Evolutionary conservation across 2,888 invertebrate genomes (phyloP), one percentile per base, ranked within the genome.

Genomic region (Adelognathus sp.): DNA sequence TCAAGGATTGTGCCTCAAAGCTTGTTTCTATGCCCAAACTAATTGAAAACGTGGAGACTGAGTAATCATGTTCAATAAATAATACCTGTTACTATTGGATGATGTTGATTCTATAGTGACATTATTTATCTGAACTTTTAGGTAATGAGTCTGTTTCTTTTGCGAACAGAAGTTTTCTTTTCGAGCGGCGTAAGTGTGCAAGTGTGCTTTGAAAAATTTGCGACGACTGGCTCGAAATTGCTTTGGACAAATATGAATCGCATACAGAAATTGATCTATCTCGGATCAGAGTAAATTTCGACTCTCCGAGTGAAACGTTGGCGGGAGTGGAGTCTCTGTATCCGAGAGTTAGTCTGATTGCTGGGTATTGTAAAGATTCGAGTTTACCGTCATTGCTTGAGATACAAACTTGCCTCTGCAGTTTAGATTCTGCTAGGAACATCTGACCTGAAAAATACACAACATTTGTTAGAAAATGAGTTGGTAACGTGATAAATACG

Each of bases 311-410:
- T 3, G 79, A 11, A 5, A 81, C 58, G 18, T 81, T 81, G 11
- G 41, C 56, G 1, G 78, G 73, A 9, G 78, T 81, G 6, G 31
- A 41, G 0, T 7, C 63, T 9, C 78, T 36, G 18, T 64, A 74
- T 0, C 81, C 81, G 9, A 81, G 18, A 5, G 75, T 72, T 9
- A 36, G 11, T 31, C 79, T 63, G 7, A 80, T 70, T 18, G 72
- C 77, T 33, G 21, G 3, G 52, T 29, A 58, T 78, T 81, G 80
- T 14, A 78, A 70, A 29, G 54, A 66, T 67, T 81, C 74, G 18
- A 81, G 41, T 69, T 70, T 52, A 16, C 63, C 5, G n/a, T 3
- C 33, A n/a, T n/a, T n/a, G n/a, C n/a, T n/a, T n/a, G n/a, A n/a
- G n/a, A n/a, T n/a, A n/a, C n/a, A n/a, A n/a, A n/a, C n/a, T n/a